Percentiles rank a stretch among this genome's conserved stretches.
Evolutionary conservation across 2,113 vertebrate genomes (phyloP).

Genomic region (Anarhynchus alexandrinus): DNA sequence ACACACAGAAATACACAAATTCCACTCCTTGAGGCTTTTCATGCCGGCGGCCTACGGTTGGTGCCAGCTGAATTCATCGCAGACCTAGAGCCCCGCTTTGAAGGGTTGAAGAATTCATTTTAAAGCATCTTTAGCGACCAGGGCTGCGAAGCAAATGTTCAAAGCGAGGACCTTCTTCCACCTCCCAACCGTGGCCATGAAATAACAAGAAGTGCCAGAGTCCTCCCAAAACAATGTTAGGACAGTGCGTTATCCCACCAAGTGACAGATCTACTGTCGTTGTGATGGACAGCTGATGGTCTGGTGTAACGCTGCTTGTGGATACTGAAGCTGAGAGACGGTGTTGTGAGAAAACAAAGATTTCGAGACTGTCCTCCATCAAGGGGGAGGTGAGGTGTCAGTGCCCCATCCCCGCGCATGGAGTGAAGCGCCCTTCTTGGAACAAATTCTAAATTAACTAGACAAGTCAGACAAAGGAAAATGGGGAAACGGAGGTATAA

Average conservation of each 20-base stretch:
- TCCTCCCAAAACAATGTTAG: not conserved
- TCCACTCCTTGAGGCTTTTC: not conserved
- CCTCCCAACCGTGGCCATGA: not conserved
- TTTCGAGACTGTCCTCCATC: not conserved
- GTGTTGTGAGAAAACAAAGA: not conserved
- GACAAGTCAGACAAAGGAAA: conserved; percentile 7
- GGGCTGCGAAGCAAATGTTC: not conserved
- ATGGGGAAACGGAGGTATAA: not conserved
- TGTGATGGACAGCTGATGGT: not conserved
- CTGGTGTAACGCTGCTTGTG: not conserved
- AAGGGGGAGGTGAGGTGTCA: not conserved
- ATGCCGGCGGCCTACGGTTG: not conserved
- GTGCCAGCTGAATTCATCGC: not conserved
- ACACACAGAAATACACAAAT: not conserved
- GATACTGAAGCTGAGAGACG: not conserved
- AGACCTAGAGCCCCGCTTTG: accelerated
- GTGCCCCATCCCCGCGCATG: not conserved
- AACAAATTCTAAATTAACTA: not conserved
- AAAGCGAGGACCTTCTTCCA: not conserved
- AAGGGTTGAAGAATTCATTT: not conserved
- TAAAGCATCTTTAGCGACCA: not conserved
- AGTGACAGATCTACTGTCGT: not conserved
- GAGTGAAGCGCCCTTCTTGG: not conserved
- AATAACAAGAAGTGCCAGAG: not conserved
- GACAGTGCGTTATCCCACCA: accelerated